phyloP scores from a whole-genome alignment of 2,113 vertebrate genomes.

The Ailurus styani region DNA sequence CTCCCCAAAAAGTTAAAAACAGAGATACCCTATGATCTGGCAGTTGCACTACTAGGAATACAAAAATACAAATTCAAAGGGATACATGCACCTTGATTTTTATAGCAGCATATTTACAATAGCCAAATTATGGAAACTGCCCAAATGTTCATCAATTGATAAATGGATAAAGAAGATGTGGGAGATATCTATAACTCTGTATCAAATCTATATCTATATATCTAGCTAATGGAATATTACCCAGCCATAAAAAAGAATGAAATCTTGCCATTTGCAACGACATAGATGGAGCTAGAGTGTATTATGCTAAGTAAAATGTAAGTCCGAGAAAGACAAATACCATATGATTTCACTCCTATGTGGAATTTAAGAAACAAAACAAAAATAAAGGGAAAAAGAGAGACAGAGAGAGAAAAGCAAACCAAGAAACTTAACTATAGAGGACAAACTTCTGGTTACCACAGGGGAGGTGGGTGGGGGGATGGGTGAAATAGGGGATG shows the following conservation, averaged over 20 bases:
- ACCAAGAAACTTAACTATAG: background rate
- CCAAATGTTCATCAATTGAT: background rate
- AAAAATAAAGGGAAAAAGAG: background rate
- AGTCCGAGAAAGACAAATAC: background rate
- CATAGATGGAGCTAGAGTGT: background rate
- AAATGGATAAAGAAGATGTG: background rate
- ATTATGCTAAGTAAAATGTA: background rate
- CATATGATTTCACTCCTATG: background rate
- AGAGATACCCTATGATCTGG: background rate
- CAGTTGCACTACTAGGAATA: background rate
- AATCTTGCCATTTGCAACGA: background rate
- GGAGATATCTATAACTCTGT: background rate
- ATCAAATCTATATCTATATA: background rate
- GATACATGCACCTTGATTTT: background rate
- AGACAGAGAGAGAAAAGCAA: background rate
- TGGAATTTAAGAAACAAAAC: background rate
- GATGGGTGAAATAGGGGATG: background rate
- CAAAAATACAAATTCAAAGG: background rate
- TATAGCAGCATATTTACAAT: background rate
- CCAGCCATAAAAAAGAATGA: background rate
- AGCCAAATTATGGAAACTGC: background rate
- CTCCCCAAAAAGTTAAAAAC: background rate
- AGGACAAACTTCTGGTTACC: background rate
- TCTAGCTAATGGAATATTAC: background rate
- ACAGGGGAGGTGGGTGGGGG: background rate